Percentiles rank a stretch among this genome's conserved stretches.
Conservation (phyloP, 2,888 invertebrate species). For the Hypomecis punctinalis region DNA sequence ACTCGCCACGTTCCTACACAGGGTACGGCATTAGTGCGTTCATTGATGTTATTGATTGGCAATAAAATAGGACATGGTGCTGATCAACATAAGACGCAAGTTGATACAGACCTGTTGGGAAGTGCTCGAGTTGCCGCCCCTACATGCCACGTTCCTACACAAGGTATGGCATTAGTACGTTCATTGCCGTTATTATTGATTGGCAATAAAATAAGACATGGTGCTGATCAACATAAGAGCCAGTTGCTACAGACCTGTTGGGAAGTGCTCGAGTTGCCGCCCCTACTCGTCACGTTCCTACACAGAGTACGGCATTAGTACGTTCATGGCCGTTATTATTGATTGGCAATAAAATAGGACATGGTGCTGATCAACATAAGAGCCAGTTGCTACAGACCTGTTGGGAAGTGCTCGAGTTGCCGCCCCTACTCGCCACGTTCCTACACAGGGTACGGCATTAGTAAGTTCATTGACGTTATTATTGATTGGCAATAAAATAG, state of each 20-base stretch:
- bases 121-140: conserved; percentile 69
- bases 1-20: conserved; percentile 79
- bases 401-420: conserved; percentile 70
- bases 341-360: conserved; percentile 77
- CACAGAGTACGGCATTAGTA: conserved; percentile 68
- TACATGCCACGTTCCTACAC: conserved; percentile 79
- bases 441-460: conserved; percentile 78
- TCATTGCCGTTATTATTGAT: no score
- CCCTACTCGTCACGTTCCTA: not conserved
- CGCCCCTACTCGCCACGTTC: conserved; percentile 77
- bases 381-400: conserved; percentile 72
- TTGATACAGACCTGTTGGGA: conserved; percentile 60
- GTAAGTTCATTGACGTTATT: no score
- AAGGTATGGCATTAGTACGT: no score
- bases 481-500: conserved; percentile 76
- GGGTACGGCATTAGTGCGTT: no score
- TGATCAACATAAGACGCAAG: no score
- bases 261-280: not conserved
- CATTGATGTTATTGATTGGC: no score
- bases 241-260: no score
- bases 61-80: no score
- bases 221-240: no score
- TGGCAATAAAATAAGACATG: no score
- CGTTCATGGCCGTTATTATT: no score
- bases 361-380: conserved; percentile 78